Percentiles rank a stretch among this genome's conserved stretches.
Evolutionary conservation across 2,113 vertebrate species (phyloP).

Genomic region (Tor tambroides): DNA sequence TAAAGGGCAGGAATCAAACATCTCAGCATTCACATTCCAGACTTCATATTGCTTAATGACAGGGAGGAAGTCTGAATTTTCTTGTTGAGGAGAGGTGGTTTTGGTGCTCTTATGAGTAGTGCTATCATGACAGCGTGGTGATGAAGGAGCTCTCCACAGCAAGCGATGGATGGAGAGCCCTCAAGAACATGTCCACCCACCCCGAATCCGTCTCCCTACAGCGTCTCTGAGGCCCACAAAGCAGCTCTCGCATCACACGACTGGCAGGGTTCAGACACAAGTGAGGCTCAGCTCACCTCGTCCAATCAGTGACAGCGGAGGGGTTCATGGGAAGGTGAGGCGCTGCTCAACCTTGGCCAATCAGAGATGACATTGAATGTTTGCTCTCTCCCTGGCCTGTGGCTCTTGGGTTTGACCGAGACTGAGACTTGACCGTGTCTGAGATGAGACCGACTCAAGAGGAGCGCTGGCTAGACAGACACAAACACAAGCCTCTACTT

Average conservation of each 20-base stretch:
- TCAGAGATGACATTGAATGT: constrained; percentile 67
- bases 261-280: constrained; percentile 70
- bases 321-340: constrained; percentile 50
- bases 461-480: background rate
- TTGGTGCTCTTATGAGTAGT: constrained; percentile 40
- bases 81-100: constrained; percentile 30
- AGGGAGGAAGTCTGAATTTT: constrained; percentile 44
- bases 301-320: constrained; percentile 61
- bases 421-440: background rate
- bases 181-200: background rate
- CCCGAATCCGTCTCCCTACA: background rate
- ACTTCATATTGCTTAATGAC: constrained; percentile 59
- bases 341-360: constrained; percentile 59
- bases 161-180: constrained; percentile 32
- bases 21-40: constrained; percentile 41
- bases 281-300: constrained; percentile 61
- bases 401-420: constrained; percentile 32
- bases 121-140: constrained; percentile 35
- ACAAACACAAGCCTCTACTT: constrained; percentile 18
- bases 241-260: constrained; percentile 15
- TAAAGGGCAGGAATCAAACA: constrained; percentile 47
- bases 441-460: constrained; percentile 4
- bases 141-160: constrained; percentile 54
- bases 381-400: constrained; percentile 60
- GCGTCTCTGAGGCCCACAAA: background rate